Evolutionary conservation across 2,113 vertebrate species (phyloP).

Genomic region (Hypocryptadius cinnamomeus): DNA sequence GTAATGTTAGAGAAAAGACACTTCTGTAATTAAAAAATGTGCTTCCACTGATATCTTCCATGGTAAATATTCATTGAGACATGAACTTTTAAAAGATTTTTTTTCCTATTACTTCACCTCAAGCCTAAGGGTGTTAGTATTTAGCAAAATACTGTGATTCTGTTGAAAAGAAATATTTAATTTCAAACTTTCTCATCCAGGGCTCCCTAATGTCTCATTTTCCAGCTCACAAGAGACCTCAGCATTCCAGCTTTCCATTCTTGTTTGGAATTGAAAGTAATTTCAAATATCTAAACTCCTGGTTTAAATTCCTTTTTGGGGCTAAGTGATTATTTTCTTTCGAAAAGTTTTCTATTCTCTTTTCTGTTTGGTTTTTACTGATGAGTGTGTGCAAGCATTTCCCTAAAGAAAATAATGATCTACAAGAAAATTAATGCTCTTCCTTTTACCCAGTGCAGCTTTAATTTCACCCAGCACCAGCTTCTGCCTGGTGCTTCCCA

Average conservation of each 20-base stretch:
- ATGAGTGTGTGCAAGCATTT: background rate
- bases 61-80: background rate
- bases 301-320: background rate
- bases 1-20: background rate
- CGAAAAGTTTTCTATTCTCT: background rate
- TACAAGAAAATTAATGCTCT: background rate
- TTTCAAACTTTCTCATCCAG: background rate
- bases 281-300: background rate
- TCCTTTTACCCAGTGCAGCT: background rate
- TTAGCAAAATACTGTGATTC: background rate
- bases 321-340: background rate
- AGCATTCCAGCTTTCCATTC: background rate
- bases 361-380: background rate
- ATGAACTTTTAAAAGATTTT: background rate
- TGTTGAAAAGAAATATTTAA: background rate
- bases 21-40: background rate
- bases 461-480: background rate
- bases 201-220: background rate
- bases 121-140: background rate
- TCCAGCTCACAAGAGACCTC: background rate
- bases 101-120: background rate
- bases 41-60: background rate
- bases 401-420: background rate
- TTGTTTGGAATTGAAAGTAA: background rate
- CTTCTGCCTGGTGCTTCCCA: background rate